Evolutionary conservation across 2,113 vertebrate genomes (phyloP).

Genomic region (Azemiops feae): DNA sequence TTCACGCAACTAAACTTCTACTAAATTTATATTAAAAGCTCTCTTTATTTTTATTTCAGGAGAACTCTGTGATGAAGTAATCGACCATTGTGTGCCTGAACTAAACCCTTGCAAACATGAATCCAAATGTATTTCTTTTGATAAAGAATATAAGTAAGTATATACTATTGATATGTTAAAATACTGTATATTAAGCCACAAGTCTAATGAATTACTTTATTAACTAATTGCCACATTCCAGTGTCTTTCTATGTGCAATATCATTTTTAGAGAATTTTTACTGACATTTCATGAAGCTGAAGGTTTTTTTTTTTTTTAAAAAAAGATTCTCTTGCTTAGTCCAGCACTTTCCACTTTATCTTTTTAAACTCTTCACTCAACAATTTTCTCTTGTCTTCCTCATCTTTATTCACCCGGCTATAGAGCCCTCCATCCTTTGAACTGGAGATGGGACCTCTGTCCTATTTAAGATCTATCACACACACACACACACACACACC

Average conservation of each 20-base stretch:
- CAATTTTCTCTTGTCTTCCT: not conserved
- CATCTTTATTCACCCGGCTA: not conserved
- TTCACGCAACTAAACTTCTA: conserved; percentile 2
- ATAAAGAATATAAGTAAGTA: conserved; percentile 82
- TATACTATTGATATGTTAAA: not conserved
- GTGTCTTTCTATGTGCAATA: not conserved
- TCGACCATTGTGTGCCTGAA: conserved; percentile 83
- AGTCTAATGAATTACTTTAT: not conserved
- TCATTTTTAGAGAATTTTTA: not conserved
- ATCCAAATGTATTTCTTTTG: conserved; percentile 85
- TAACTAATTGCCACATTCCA: not conserved
- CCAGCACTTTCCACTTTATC: not conserved
- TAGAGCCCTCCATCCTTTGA: not conserved
- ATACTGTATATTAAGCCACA: not conserved
- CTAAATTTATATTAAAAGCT: conserved; percentile 3
- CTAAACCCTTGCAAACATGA: conserved; percentile 89
- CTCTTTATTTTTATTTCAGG: conserved; percentile 69
- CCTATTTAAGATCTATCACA: not conserved
- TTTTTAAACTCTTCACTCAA: not conserved
- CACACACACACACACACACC: too few species aligned
- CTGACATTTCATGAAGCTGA: not conserved
- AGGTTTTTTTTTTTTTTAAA: not conserved
- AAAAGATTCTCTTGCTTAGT: not conserved
- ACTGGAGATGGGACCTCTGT: not conserved
- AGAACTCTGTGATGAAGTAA: conserved; percentile 91